These are phyloP conservation scores for Leptopilina clavipes DNA, from an alignment of 1,140 invertebrate genomes.

Conservation along the genomic window DNA sequence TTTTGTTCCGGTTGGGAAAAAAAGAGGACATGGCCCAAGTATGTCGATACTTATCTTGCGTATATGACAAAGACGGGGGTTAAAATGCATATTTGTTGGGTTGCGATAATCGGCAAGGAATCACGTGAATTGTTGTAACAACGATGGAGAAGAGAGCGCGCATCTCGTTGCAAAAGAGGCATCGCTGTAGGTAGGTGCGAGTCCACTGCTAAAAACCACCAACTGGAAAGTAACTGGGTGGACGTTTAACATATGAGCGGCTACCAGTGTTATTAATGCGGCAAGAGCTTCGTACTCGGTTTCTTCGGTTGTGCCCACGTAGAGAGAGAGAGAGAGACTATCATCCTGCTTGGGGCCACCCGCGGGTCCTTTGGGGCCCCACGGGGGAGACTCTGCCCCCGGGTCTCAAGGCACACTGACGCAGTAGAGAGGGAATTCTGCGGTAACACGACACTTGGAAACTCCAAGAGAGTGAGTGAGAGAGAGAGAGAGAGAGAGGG, in stretches of 20 bases:
- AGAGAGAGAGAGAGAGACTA: conserved; percentile 28
- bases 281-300: conserved; percentile 65
- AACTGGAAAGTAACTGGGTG: conserved; percentile 63
- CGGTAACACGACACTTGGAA: conserved; percentile 68
- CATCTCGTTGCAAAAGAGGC: conserved; percentile 14
- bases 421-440: conserved; percentile 24
- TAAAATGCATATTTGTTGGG: too few relatives aligned
- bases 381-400: conserved; percentile 36
- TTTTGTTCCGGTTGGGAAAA: too few relatives aligned
- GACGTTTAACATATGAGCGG: conserved; percentile 75
- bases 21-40: too few relatives aligned
- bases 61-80: too few relatives aligned
- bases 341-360: conserved; percentile 60
- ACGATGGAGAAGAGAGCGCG: conserved; percentile 20
- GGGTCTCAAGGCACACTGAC: conserved; percentile 43
- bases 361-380: conserved; percentile 59
- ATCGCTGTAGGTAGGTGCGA: conserved; percentile 50
- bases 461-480: conserved; percentile 39
- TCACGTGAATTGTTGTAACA: conserved; percentile 40
- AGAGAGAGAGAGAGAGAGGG: conserved; percentile 2
- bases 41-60: too few relatives aligned
- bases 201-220: conserved; percentile 39
- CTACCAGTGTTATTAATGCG: conserved; percentile 75
- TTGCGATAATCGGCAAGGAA: conserved; percentile 39
- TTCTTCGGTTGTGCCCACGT: conserved; percentile 55